Evolutionary conservation across 1,140 invertebrate genomes (phyloP), one percentile per base, ranked within the genome.

Genomic region (Aradophagus sp.): DNA sequence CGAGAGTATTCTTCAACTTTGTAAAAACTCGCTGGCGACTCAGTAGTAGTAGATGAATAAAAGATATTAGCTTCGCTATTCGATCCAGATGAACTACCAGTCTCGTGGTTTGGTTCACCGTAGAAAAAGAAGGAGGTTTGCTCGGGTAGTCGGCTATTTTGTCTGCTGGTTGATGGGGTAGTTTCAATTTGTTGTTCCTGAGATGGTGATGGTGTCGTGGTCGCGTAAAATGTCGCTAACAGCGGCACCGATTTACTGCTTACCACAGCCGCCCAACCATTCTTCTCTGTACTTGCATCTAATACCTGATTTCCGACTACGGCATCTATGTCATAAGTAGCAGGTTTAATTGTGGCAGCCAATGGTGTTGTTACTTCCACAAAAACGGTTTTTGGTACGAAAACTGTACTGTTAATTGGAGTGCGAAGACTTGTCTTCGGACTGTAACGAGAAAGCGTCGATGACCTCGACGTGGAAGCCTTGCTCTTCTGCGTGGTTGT

Each of bases 161-260:
- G 73, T 3, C 75, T 72, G 17, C 65, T 61, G 0, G 80, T 59
- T 2, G 76, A 58, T 15, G 82, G 79, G 0, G 84, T 86, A 1
- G 81, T 80, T 42, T 86, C 78, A 3, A 81, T 71, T 8, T 78
- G 76, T 47, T 75, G 75, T 10, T 76, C 77, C 4, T 89, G 83
- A 5, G 88, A 83, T 14, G 86, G 84, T 2, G 86, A 74, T 27
- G 88, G 85, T 34, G 87, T 89, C 1, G 84, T 82, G 2, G 89
- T 88, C 8, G 85, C 85, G 69, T 89, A 89, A 73, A 89, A 90
- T 2, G 62, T 62, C 0, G 86, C 85, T 65, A 89, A 80, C 31
- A 90, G 74, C 12, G 90, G 89, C 13, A 89, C 85, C 26, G 86
- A 80, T 34, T 90, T 90, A 13, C 88, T 88, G 11, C 39, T 80